Evolutionary conservation across 2,113 vertebrate species (phyloP).

Genomic region (Neopipo cinnamomea): DNA sequence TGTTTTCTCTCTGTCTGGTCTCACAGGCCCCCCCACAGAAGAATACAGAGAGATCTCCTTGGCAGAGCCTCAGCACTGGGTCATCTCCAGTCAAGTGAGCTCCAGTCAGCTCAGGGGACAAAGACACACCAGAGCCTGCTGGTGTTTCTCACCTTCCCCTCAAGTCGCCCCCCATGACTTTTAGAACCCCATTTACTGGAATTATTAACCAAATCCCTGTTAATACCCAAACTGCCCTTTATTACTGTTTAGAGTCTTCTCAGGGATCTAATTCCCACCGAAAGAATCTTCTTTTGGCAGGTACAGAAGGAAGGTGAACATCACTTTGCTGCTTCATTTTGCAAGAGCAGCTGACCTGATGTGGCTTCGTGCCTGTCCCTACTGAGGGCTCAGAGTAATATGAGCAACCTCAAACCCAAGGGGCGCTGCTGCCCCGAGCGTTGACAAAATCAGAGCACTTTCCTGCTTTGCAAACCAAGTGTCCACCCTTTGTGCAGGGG

Average conservation of each 20-base stretch:
- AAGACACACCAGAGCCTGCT: not conserved
- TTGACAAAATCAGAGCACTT: not conserved
- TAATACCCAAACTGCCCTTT: not conserved
- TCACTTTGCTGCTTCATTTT: not conserved
- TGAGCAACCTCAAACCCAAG: not conserved
- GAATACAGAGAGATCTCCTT: not conserved
- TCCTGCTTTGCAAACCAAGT: not conserved
- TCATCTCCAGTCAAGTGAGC: not conserved
- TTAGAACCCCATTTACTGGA: not conserved
- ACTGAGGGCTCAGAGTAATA: not conserved
- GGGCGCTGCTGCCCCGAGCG: rapidly evolving
- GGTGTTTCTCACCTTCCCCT: not conserved
- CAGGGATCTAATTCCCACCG: not conserved
- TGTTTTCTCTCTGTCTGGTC: not conserved
- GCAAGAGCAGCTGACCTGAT: not conserved
- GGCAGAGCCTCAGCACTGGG: not conserved
- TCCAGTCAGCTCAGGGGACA: not conserved
- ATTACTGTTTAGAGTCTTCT: not conserved
- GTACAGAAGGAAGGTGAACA: not conserved
- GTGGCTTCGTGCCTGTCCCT: not conserved
- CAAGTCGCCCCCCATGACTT: not conserved
- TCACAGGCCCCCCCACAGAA: not conserved
- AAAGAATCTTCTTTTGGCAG: not conserved
- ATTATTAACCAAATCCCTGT: not conserved
- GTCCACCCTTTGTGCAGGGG: not conserved